phyloP scores from a whole-genome alignment of 2,113 vertebrate genomes.

The Colinus virginianus region DNA sequence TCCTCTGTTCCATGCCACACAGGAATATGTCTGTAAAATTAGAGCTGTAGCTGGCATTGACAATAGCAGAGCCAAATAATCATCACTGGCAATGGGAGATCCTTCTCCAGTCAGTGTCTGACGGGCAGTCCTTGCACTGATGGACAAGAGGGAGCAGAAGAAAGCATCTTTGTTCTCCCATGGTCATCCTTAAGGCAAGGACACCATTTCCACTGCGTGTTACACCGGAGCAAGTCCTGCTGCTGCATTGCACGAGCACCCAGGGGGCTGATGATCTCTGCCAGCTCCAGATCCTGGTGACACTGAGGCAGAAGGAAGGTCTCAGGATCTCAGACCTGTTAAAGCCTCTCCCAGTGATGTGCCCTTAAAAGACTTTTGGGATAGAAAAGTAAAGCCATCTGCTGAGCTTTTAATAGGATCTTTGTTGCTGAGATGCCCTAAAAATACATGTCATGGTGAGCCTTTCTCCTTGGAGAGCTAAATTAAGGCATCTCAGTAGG shows the following conservation, averaged over 20 bases:
- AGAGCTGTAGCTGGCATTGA: not conserved
- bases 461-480: not conserved
- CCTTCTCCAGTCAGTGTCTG: not conserved
- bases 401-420: not conserved
- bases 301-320: not conserved
- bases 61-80: not conserved
- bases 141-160: not conserved
- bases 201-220: not conserved
- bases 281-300: not conserved
- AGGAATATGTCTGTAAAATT: not conserved
- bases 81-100: not conserved
- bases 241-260: not conserved
- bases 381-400: not conserved
- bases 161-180: not conserved
- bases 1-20: accelerated
- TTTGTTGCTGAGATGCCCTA: not conserved
- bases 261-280: not conserved
- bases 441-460: not conserved
- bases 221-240: accelerated
- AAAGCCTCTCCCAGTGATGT: accelerated
- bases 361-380: not conserved
- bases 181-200: not conserved
- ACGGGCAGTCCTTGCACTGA: not conserved
- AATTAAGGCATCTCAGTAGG: not conserved
- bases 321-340: not conserved